Conservation (phyloP, 2,888 invertebrate species). For the Criorhina ranunculi region DNA sequence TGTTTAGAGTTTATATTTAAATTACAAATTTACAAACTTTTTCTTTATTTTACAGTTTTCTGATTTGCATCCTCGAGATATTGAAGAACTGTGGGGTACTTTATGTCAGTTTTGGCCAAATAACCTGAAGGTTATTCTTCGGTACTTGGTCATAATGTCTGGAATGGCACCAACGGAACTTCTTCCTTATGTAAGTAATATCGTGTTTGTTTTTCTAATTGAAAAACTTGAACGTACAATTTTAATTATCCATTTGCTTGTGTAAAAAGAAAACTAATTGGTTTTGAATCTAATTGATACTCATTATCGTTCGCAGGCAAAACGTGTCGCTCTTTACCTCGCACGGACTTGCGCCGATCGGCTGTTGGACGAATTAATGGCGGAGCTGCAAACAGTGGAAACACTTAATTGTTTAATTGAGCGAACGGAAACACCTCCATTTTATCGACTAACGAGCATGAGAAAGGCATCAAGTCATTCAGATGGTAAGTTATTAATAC, state of each 20-base stretch:
- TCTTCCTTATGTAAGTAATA: constrained; percentile 92
- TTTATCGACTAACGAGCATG: constrained; percentile 97
- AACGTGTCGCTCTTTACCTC: constrained; percentile 96
- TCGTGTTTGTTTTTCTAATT: background rate
- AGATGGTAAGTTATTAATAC: constrained; percentile 84
- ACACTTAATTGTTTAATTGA: constrained; percentile 98
- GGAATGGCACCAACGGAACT: constrained; percentile 98
- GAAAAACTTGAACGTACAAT: background rate
- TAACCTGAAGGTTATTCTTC: constrained; percentile 97
- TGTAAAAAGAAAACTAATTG: background rate
- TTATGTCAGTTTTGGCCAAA: constrained; percentile 98
- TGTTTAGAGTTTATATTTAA: background rate
- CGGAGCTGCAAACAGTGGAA: constrained; percentile 98
- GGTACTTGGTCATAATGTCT: constrained; percentile 97
- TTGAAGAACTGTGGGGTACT: constrained; percentile 98
- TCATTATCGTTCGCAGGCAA: constrained; percentile 88
- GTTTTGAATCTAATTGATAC: constrained; percentile 31
- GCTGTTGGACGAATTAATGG: constrained; percentile 98
- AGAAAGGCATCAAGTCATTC: constrained; percentile 94
- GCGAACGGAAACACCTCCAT: constrained; percentile 98
- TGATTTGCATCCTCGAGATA: constrained; percentile 97
- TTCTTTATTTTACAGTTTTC: constrained; percentile 89
- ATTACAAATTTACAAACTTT: background rate
- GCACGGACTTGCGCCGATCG: constrained; percentile 96
- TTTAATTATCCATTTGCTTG: background rate